phyloP scores from a whole-genome alignment of 2,113 vertebrate genomes.

The Hyperoodon ampullatus region DNA sequence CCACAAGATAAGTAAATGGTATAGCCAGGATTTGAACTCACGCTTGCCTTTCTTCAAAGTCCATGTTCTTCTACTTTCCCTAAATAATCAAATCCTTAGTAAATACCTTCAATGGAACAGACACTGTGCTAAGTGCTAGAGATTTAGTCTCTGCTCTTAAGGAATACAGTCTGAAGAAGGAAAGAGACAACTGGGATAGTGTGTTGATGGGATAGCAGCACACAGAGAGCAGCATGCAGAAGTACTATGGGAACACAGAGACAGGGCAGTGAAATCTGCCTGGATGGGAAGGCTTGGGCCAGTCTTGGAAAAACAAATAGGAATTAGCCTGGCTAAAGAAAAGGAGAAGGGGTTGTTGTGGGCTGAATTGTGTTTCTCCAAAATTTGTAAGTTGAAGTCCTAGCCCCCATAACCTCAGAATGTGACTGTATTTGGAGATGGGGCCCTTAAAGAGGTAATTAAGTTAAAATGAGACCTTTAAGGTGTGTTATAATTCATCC shows the following conservation, averaged over 20 bases:
- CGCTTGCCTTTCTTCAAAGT: background rate
- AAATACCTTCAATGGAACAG: background rate
- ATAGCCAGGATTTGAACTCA: background rate
- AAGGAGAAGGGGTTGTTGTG: background rate
- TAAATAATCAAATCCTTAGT: conserved; percentile 47
- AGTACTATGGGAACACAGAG: background rate
- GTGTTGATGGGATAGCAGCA: background rate
- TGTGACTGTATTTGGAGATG: background rate
- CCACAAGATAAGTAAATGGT: background rate
- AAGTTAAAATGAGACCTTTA: conserved; percentile 17
- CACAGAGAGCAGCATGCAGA: background rate
- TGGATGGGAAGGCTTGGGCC: background rate
- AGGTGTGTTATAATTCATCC: background rate
- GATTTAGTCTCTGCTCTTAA: background rate
- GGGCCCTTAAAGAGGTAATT: background rate
- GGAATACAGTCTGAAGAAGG: background rate
- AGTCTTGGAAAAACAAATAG: background rate
- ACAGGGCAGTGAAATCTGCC: background rate
- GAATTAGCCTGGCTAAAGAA: conserved; percentile 9
- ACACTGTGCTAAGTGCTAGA: background rate
- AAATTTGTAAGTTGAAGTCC: background rate
- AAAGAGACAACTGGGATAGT: background rate
- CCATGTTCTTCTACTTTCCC: background rate
- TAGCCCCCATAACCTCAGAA: background rate
- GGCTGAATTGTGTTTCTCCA: background rate